Conservation (phyloP, 2,113 vertebrate species). For the Calidris pugnax region DNA sequence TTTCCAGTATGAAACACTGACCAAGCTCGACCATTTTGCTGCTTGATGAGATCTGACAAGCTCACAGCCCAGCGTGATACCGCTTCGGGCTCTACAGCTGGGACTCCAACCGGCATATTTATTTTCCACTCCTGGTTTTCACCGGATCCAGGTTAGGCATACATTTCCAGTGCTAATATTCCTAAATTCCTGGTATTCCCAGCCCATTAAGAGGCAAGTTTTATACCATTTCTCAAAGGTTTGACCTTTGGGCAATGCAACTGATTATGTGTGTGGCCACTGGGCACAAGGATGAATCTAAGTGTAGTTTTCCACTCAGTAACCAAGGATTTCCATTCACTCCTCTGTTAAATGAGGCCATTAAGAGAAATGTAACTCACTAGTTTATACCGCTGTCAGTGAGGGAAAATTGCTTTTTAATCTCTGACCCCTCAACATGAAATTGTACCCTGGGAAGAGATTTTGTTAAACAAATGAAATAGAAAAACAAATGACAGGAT, state of each 20-base stretch:
- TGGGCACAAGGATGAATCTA: not conserved
- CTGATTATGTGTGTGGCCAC: not conserved
- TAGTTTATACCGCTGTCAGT: not conserved
- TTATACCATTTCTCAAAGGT: not conserved
- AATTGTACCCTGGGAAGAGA: constrained; percentile 24
- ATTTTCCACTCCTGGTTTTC: not conserved
- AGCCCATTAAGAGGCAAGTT: not conserved
- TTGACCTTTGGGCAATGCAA: not conserved
- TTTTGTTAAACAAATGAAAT: constrained; percentile 33
- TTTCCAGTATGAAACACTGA: not conserved
- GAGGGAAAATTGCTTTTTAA: constrained; percentile 58
- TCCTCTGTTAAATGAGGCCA: constrained; percentile 30
- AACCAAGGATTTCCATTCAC: constrained; percentile 40
- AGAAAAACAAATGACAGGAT: not conserved
- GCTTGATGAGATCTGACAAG: constrained; percentile 64
- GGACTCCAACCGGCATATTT: not conserved
- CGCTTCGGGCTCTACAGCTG: constrained; percentile 58
- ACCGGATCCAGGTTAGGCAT: not conserved
- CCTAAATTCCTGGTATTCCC: not conserved
- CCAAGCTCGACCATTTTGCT: not conserved
- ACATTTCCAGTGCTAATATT: not conserved
- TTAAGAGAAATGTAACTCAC: constrained; percentile 30
- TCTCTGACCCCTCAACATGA: constrained; percentile 34
- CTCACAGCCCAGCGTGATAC: not conserved
- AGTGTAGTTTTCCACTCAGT: constrained; percentile 16